Conservation (phyloP, 1,140 invertebrate species). For the Zaprionus tsacasi region DNA sequence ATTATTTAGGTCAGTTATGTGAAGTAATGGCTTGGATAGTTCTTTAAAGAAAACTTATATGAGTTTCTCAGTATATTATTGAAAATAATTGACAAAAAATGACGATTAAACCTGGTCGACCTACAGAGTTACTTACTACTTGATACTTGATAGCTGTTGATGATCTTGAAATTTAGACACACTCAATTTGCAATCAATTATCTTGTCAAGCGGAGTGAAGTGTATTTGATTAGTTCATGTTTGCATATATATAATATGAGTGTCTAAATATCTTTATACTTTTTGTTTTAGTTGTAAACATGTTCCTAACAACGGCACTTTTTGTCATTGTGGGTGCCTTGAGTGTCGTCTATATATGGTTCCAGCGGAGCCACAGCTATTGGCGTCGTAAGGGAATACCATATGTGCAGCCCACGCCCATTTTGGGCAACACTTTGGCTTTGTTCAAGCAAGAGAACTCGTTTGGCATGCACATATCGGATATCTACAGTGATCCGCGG, state of each 20-base stretch:
- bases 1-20: slow-evolving; percentile 1
- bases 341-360: slow-evolving; percentile 61
- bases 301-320: slow-evolving; percentile 60
- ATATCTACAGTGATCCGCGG: slow-evolving; percentile 63
- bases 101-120: neutral
- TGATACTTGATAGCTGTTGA: neutral
- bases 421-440: slow-evolving; percentile 69
- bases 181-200: neutral
- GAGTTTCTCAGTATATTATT: neutral
- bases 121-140: neutral
- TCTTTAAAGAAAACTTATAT: neutral
- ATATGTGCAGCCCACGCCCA: slow-evolving; percentile 55
- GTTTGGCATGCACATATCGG: slow-evolving; percentile 62
- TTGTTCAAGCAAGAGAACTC: slow-evolving; percentile 56
- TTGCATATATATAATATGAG: neutral
- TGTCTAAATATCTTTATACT: neutral
- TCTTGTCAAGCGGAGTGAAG: neutral
- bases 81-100: neutral
- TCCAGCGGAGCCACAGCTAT: slow-evolving; percentile 67
- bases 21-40: neutral
- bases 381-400: slow-evolving; percentile 78
- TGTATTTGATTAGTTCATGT: neutral
- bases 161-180: neutral
- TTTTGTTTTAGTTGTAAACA: slow-evolving; percentile 29
- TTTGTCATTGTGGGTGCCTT: slow-evolving; percentile 52